These are phyloP conservation scores for Rambutsinella grinnellia DNA, from an alignment of 2,888 invertebrate genomes.

Conservation along the genomic window DNA sequence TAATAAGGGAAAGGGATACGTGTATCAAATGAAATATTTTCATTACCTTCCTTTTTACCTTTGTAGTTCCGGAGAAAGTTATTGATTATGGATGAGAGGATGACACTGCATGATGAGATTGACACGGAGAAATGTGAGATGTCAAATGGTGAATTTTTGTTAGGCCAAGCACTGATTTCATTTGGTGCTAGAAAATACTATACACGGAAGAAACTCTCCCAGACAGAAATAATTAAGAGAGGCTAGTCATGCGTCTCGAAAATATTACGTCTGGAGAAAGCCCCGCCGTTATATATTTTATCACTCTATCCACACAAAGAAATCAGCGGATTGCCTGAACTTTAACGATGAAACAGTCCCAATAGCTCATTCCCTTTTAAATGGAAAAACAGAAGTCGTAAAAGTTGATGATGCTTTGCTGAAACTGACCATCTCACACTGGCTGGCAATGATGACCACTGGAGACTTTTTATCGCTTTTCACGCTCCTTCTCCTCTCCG, in stretches of 20 bases:
- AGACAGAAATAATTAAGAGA: background rate
- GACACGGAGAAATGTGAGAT: no score
- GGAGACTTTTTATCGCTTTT: background rate
- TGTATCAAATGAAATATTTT: no score
- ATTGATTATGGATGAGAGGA: background rate
- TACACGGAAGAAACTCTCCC: background rate
- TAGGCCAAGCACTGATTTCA: conserved; percentile 64
- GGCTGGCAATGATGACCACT: no score
- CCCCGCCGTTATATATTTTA: background rate
- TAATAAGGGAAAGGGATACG: no score
- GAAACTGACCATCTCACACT: conserved; percentile 28
- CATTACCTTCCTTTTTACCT: no score
- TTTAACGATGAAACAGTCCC: background rate
- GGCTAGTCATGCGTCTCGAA: background rate
- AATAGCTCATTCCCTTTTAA: no score
- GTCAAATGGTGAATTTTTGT: conserved; percentile 34
- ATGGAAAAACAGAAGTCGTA: background rate
- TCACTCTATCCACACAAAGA: conserved; percentile 59
- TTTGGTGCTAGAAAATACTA: conserved; percentile 58
- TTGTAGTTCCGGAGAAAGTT: background rate
- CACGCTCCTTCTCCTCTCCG: background rate
- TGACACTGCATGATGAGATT: no score
- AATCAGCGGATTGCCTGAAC: conserved; percentile 60
- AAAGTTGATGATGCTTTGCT: background rate
- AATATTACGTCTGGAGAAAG: background rate